A percentile compares a stretch with the other conserved stretches of the same genome.
These are phyloP conservation scores for Xiphorhynchus elegans DNA, from an alignment of 2,113 vertebrate genomes.

Conservation along the genomic window DNA sequence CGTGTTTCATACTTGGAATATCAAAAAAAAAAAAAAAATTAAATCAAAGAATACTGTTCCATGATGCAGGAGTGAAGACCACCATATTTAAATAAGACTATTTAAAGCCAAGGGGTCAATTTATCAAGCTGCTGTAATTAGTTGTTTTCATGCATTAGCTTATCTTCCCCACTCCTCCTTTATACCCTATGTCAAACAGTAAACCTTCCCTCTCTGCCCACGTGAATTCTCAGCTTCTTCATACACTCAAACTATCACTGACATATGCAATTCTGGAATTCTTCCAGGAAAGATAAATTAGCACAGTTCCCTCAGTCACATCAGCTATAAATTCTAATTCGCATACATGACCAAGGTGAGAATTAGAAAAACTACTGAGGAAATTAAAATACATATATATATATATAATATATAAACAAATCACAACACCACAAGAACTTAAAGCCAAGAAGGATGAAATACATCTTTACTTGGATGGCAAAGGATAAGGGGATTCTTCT, in stretches of 20 bases:
- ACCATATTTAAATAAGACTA: neutral
- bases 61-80: neutral
- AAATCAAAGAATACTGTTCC: neutral
- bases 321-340: neutral
- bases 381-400: neutral
- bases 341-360: neutral
- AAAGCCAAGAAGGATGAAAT: neutral
- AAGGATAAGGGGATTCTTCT: neutral
- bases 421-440: neutral
- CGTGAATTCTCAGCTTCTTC: neutral
- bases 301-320: neutral
- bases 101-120: neutral
- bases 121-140: neutral
- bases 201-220: neutral
- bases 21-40: neutral
- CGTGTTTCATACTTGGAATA: slow-evolving; percentile 74
- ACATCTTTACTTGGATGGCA: neutral
- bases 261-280: neutral
- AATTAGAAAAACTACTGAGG: neutral
- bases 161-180: neutral
- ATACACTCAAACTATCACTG: neutral
- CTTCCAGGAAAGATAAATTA: neutral
- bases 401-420: neutral
- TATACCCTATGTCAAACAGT: neutral
- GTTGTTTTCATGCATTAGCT: neutral